Percentiles rank a stretch among this genome's conserved stretches.
These are phyloP conservation scores for Clamator glandarius DNA, from an alignment of 2,797 vertebrate species.

Conservation along the genomic window DNA sequence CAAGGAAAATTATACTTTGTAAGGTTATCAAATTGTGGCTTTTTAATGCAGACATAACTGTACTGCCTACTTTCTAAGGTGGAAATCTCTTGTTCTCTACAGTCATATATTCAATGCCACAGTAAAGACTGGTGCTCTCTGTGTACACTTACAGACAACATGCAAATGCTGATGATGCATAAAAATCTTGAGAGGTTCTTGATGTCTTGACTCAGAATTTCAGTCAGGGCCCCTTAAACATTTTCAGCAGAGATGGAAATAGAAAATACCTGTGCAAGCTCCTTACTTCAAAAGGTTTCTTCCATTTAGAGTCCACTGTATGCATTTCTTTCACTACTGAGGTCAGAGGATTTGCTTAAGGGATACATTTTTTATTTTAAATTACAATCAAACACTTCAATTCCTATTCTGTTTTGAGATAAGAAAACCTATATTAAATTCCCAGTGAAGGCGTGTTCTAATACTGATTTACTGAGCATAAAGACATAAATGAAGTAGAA, in stretches of 20 bases:
- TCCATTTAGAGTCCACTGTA: background rate
- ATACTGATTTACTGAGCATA: background rate
- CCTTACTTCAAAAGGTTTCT: background rate
- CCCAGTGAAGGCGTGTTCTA: background rate
- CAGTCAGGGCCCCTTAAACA: background rate
- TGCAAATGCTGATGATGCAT: background rate
- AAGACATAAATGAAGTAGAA: background rate
- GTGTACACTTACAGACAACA: background rate
- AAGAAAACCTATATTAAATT: background rate
- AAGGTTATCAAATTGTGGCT: background rate
- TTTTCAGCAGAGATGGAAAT: background rate
- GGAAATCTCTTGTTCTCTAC: background rate
- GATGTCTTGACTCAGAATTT: background rate
- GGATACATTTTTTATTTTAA: background rate
- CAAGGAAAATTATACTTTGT: background rate
- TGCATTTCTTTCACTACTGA: background rate
- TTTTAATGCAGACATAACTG: background rate
- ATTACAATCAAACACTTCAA: background rate
- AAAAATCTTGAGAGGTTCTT: background rate
- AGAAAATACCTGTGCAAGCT: background rate
- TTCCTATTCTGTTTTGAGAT: background rate
- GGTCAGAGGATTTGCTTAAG: background rate
- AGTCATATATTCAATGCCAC: background rate
- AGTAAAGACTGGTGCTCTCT: background rate
- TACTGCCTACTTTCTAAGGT: background rate